These are phyloP conservation scores for Hydra vulgaris DNA, from an alignment of 30 jellyfish, hydroid and myxozoan genomes.

Conservation along the genomic window DNA sequence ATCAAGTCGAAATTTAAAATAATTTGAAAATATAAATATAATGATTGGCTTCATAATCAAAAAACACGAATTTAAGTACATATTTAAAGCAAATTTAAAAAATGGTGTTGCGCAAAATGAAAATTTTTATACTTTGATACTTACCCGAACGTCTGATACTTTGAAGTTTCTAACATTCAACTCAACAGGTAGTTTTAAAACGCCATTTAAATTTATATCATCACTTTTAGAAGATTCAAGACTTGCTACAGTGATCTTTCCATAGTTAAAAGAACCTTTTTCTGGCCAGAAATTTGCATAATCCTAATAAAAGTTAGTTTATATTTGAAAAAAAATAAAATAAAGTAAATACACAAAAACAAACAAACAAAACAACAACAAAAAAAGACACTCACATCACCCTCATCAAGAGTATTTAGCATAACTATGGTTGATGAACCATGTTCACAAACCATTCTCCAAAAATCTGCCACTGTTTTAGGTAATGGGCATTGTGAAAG, in stretches of 20 bases:
- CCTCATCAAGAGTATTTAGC: slow-evolving; percentile 72
- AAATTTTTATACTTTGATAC: too few species aligned
- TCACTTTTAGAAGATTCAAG: slow-evolving; percentile 31
- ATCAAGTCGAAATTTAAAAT: too few species aligned
- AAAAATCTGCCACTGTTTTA: slow-evolving; percentile 63
- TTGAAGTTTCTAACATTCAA: slow-evolving; percentile 50
- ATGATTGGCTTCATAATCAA: too few species aligned
- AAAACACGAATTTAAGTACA: too few species aligned
- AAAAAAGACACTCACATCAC: slow-evolving; percentile 43
- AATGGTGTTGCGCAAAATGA: too few species aligned
- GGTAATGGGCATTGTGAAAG: slow-evolving; percentile 82
- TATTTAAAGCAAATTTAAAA: too few species aligned
- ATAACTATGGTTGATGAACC: slow-evolving; percentile 61
- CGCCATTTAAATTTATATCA: slow-evolving; percentile 18
- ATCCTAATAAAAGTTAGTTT: slow-evolving; percentile 34
- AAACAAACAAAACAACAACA: not conserved
- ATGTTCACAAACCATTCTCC: slow-evolving; percentile 96
- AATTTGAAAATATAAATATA: too few species aligned
- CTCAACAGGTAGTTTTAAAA: slow-evolving; percentile 44
- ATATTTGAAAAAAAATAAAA: not conserved
- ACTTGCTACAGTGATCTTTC: slow-evolving; percentile 66
- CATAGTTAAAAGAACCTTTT: slow-evolving; percentile 47
- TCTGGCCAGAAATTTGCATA: slow-evolving; percentile 92
- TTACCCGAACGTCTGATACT: slow-evolving; percentile 85
- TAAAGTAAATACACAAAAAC: not conserved